Percentiles rank a stretch among this genome's conserved stretches.
These are phyloP conservation scores for Periophthalmus magnuspinnatus DNA, from an alignment of 2,797 vertebrate genomes.

Conservation along the genomic window DNA sequence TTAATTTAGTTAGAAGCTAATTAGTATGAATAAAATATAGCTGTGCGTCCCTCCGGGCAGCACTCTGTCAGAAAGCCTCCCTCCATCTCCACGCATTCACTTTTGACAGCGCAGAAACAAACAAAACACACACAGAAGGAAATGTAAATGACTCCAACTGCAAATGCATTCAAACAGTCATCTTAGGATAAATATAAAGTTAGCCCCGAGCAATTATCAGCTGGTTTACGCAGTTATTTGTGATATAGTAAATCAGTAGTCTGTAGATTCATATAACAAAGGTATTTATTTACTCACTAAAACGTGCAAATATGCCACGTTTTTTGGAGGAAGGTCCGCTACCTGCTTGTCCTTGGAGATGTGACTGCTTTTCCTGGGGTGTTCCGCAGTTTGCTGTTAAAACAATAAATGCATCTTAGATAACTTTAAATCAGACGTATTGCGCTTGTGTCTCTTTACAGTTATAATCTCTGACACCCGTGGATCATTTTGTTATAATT, in stretches of 20 bases:
- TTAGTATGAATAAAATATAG: constrained; percentile 77
- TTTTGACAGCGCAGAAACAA: constrained; percentile 31
- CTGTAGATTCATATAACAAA: background rate
- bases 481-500: too few relatives aligned
- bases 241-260: background rate
- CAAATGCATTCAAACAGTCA: background rate
- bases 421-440: too few relatives aligned
- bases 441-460: too few relatives aligned
- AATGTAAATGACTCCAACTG: background rate
- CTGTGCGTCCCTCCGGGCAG: constrained; percentile 56
- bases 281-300: background rate
- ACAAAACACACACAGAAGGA: constrained; percentile 1
- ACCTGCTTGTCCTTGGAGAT: background rate
- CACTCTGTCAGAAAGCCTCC: constrained; percentile 51
- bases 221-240: background rate
- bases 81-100: constrained; percentile 28
- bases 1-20: constrained; percentile 72
- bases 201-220: background rate
- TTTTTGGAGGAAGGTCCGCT: background rate
- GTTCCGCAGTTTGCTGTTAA: too few relatives aligned
- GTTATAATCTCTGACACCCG: too few relatives aligned
- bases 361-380: too few relatives aligned
- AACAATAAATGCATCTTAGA: too few relatives aligned
- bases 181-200: background rate
- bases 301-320: background rate